A percentile compares a stretch with the other conserved stretches of the same genome.
phyloP scores from a whole-genome alignment of 2,113 vertebrate genomes.

The Microtus richardsoni region DNA sequence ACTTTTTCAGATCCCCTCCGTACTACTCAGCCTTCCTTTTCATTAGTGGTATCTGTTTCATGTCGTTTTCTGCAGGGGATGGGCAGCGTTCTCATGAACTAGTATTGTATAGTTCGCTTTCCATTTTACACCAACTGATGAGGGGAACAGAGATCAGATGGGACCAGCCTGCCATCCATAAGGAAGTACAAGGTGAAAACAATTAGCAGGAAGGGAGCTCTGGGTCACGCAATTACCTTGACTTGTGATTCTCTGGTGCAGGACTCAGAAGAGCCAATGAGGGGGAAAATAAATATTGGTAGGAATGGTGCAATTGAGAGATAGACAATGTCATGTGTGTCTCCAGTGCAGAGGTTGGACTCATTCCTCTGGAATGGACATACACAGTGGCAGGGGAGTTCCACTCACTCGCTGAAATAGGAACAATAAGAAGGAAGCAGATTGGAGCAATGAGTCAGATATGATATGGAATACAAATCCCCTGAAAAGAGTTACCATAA shows the following conservation, averaged over 20 bases:
- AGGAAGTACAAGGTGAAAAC: not conserved
- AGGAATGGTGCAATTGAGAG: too few relatives aligned
- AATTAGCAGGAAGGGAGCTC: not conserved
- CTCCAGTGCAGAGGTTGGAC: not conserved
- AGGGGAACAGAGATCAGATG: not conserved
- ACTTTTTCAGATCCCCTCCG: not conserved
- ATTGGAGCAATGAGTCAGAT: too few relatives aligned
- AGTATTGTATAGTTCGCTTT: too few relatives aligned
- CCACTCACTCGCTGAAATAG: not conserved
- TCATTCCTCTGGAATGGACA: not conserved
- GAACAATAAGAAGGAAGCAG: not conserved
- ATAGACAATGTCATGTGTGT: accelerated
- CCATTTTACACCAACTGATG: not conserved
- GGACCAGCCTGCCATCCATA: not conserved
- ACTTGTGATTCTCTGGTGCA: not conserved
- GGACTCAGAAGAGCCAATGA: not conserved
- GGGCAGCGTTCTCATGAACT: not conserved
- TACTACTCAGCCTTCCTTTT: not conserved
- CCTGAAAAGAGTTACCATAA: not conserved
- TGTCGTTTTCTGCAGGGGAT: not conserved
- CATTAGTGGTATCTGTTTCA: not conserved
- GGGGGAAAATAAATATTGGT: not conserved
- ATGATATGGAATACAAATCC: not conserved
- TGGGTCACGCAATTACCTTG: not conserved
- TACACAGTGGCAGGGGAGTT: accelerated